A percentile compares a stretch with the other conserved stretches of the same genome.
Conservation (phyloP, 2,797 vertebrate genomes). For the Botia almorhae region DNA sequence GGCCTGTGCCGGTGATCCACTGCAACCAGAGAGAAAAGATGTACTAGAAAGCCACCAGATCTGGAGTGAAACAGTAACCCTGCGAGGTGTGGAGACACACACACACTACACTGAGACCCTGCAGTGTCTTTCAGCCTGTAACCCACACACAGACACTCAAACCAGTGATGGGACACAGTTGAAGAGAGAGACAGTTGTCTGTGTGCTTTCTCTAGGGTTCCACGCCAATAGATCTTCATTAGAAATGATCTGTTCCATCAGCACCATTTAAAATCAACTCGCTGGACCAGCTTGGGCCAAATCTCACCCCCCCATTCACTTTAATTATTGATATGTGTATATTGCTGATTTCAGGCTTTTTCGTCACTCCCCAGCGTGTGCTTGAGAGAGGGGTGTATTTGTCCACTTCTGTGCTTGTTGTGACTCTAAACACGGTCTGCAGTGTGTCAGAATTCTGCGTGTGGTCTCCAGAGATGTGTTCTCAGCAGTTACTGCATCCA, state of each 20-base stretch:
- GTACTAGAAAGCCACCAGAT: slow-evolving; percentile 13
- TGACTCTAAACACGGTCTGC: slow-evolving; percentile 43
- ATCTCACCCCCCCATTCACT: slow-evolving; percentile 59
- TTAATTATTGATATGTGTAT: slow-evolving; percentile 85
- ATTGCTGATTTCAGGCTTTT: slow-evolving; percentile 83
- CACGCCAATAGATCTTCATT: slow-evolving; percentile 53
- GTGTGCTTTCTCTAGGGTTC: slow-evolving; percentile 23
- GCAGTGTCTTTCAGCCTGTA: slow-evolving; percentile 28
- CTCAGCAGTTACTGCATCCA: slow-evolving; percentile 60
- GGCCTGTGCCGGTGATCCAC: slow-evolving; percentile 17
- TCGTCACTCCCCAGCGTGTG: slow-evolving; percentile 72
- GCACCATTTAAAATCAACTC: slow-evolving; percentile 54
- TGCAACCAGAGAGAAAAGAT: slow-evolving; percentile 1
- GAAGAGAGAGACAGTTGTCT: slow-evolving; percentile 16
- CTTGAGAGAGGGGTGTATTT: slow-evolving; percentile 75
- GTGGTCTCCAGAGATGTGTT: slow-evolving; percentile 52
- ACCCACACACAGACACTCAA: slow-evolving; percentile 29
- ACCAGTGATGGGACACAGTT: slow-evolving; percentile 9
- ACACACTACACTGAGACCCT: slow-evolving; percentile 27
- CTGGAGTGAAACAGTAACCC: slow-evolving; percentile 7
- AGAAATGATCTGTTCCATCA: slow-evolving; percentile 57
- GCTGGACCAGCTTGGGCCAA: slow-evolving; percentile 36
- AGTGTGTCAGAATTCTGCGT: slow-evolving; percentile 50
- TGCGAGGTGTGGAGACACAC: slow-evolving; percentile 16
- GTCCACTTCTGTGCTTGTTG: slow-evolving; percentile 71